Evolutionary conservation across 2,888 invertebrate species (phyloP), one percentile per base, ranked within the genome.

Genomic region (Oligia latruncula): DNA sequence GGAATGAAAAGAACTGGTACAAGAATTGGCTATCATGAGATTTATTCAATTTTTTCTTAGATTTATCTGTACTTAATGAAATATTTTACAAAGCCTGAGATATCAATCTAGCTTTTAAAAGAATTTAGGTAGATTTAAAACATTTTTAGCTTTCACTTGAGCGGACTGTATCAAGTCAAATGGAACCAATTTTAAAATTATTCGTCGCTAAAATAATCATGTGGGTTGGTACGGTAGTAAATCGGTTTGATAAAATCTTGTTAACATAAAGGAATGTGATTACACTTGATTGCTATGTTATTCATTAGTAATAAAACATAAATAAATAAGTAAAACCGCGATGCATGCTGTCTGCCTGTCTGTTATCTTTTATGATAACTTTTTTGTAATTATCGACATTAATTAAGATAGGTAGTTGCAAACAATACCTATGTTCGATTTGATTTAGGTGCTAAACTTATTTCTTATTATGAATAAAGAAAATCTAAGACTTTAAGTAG

Each of bases 211-310:
- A 70, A 81, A 81, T 76, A 40, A 1, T 67, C 20, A 29, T 11
- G 29, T 73, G 29, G 29, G 9, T 29, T 17, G n/a, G 35, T 5
- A 43, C 13, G n/a, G 35, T 5, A 43, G 35, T 46, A 77, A 46
- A 82, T 71, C 77, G 6, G 23, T 66, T 15, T 35, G 55, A 77
- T 65, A 71, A 65, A 65, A 73, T 81, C 60, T 73, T 64, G 49
- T 8, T 46, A 52, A 55, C n/a, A 35, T 46, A 55, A 9, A 71
- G 4, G 15, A 46, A 75, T 72, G 55, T 60, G 29, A 70, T 81
- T 71, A 52, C 40, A 55, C 23, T 62, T 55, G 43, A 55, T 55
- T 23, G 9, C 4, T 20, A 23, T 46, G 23, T 62, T 40, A 80
- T 62, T 67, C 65, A 73, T 80, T 80, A 46, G 4, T 46, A 55